Evolutionary conservation across 2,888 invertebrate genomes (phyloP), one percentile per base, ranked within the genome.

Genomic region (Sycophila texana): DNA sequence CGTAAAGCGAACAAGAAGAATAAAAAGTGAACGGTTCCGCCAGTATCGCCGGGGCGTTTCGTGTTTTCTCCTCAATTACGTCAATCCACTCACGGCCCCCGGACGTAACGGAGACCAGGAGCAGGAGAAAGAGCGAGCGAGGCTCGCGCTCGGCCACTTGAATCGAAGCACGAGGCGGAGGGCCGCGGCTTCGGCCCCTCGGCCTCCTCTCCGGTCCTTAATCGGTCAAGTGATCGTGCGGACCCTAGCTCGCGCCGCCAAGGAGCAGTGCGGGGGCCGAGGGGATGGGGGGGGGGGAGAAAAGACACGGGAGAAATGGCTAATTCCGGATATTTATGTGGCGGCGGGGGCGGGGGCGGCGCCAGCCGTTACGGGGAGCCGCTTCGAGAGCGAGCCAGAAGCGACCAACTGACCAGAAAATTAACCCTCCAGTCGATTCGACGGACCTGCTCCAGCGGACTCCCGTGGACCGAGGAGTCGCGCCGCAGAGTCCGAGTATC

Each of bases 371-470:
- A 89, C 89, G 87, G 85, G 49, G 66, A 88, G 88, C 88, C 49
- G 4, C 22, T 14, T n/a, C 7, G 58, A 39, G 65, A 67, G 51
- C 18, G 26, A 53, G 60, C 74, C 90, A 90, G 89, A 90, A 90
- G 90, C 90, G 90, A 89, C 90, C 90, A 90, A 90, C 90, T 90
- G 90, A 90, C 90, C 90, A 90, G 90, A 90, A 90, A 90, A 90
- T 90, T 90, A 90, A 90, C 90, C 89, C 90, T 89, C 89, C 86
- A 87, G 83, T 88, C 89, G 88, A 89, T 89, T 87, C 88, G 87
- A 88, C 86, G 85, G 86, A 86, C 85, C 84, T 81, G 84, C 82
- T 82, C 81, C 84, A 83, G 79, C 84, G 83, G 84, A 83, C 82
- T 84, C 84, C 53, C 74, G 70, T 49, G 18, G 49, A 20, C 61